phyloP scores from a whole-genome alignment of 2,888 invertebrate genomes.

The Epinotia bilunana region DNA sequence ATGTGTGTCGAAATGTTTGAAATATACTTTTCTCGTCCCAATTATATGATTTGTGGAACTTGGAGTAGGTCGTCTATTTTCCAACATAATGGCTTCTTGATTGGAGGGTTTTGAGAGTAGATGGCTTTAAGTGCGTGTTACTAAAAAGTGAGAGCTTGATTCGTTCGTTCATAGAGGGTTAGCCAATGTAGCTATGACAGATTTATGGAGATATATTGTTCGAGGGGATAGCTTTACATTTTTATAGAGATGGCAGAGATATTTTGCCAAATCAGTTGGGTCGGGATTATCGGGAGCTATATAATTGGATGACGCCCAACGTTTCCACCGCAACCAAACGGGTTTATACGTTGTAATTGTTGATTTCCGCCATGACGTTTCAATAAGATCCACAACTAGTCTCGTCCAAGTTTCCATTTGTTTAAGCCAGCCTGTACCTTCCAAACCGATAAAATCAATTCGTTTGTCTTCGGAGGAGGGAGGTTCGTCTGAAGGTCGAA shows the following conservation, averaged over 20 bases:
- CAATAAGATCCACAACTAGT: slow-evolving; percentile 24
- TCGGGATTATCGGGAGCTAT: slow-evolving; percentile 8
- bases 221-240: slow-evolving; percentile 45
- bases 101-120: not conserved
- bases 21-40: slow-evolving; percentile 3
- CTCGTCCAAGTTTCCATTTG: slow-evolving; percentile 27
- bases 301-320: slow-evolving; percentile 29
- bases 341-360: slow-evolving; percentile 48
- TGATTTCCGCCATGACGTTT: slow-evolving; percentile 48
- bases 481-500: slow-evolving; percentile 44
- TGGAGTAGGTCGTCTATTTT: slow-evolving; percentile 10
- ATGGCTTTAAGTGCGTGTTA: slow-evolving; percentile 49
- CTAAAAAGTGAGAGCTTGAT: slow-evolving; percentile 41
- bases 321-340: slow-evolving; percentile 44
- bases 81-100: not conserved
- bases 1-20: slow-evolving; percentile 3
- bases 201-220: slow-evolving; percentile 51
- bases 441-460: slow-evolving; percentile 32
- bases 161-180: slow-evolving; percentile 42
- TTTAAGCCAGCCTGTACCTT: slow-evolving; percentile 35
- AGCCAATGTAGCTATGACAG: slow-evolving; percentile 49
- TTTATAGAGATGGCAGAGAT: slow-evolving; percentile 32
- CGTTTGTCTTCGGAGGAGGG: slow-evolving; percentile 24
- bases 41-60: slow-evolving; percentile 4
- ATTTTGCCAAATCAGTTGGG: slow-evolving; percentile 37